Conservation (phyloP, 2,888 invertebrate genomes). For the Latrodectus hesperus region DNA sequence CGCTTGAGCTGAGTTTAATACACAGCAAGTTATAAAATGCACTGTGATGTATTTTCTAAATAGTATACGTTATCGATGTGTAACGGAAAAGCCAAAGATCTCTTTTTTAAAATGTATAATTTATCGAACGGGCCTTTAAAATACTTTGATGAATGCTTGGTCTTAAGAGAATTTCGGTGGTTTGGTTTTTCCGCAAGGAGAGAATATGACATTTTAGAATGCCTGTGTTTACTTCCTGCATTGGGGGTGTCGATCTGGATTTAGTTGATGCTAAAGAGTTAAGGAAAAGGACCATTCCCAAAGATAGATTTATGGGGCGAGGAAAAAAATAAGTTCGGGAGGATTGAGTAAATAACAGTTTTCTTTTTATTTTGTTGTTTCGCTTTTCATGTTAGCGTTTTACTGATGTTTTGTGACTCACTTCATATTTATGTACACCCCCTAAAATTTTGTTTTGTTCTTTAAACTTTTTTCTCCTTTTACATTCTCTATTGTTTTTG, state of each 20-base stretch:
- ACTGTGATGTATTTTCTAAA: too few relatives aligned
- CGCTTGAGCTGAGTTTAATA: too few relatives aligned
- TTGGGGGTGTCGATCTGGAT: conserved; percentile 50
- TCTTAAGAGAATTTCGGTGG: conserved; percentile 21
- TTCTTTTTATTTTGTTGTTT: conserved; percentile 30
- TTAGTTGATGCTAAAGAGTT: conserved; percentile 57
- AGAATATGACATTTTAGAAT: conserved; percentile 32
- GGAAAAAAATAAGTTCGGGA: conserved; percentile 54
- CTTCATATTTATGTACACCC: conserved; percentile 66
- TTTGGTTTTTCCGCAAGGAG: conserved; percentile 33
- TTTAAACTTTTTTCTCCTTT: not conserved
- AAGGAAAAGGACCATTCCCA: conserved; percentile 38
- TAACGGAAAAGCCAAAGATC: not conserved
- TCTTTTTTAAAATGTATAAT: conserved; percentile 45
- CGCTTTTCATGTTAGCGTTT: conserved; percentile 44
- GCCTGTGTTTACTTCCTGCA: conserved; percentile 43
- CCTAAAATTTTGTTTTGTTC: conserved; percentile 31
- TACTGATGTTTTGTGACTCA: conserved; percentile 58
- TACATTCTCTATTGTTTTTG: conserved; percentile 42
- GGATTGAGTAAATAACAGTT: conserved; percentile 64
- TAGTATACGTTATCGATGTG: too few relatives aligned
- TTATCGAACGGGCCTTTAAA: conserved; percentile 30
- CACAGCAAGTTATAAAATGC: too few relatives aligned
- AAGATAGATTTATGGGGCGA: conserved; percentile 63
- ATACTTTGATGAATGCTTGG: conserved; percentile 56